These are phyloP conservation scores for Physella acuta DNA, from an alignment of 1,140 invertebrate species.

Conservation along the genomic window DNA sequence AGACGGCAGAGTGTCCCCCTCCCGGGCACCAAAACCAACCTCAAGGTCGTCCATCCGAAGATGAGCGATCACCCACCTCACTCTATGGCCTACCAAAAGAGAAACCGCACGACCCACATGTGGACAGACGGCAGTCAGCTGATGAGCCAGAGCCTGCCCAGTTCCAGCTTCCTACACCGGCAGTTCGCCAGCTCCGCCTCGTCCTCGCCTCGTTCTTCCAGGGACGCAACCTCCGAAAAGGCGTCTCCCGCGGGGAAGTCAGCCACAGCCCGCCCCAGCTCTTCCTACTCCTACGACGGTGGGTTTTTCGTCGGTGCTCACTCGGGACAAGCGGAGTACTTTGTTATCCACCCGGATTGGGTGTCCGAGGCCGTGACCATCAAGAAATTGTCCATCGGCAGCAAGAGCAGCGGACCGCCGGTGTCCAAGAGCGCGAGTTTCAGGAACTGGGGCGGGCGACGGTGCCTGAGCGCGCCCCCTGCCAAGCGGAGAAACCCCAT, in stretches of 20 bases:
- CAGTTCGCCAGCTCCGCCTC: slow-evolving; percentile 15
- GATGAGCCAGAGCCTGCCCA: slow-evolving; percentile 27
- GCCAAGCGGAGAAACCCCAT: slow-evolving; percentile 11
- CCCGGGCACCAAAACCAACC: background rate
- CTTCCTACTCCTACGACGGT: slow-evolving; percentile 35
- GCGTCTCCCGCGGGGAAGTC: slow-evolving; percentile 10
- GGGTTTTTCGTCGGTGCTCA: slow-evolving; percentile 28
- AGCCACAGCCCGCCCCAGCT: slow-evolving; percentile 11
- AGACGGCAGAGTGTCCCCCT: background rate
- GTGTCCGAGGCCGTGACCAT: slow-evolving; percentile 47
- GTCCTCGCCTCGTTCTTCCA: slow-evolving; percentile 24
- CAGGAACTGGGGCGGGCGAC: background rate
- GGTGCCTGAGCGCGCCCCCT: slow-evolving; percentile 19
- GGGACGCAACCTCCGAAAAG: slow-evolving; percentile 30
- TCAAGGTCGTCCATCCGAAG: background rate
- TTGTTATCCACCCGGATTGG: slow-evolving; percentile 53
- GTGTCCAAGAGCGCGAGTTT: slow-evolving; percentile 4
- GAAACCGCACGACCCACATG: slow-evolving; percentile 28
- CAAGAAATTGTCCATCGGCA: slow-evolving; percentile 24
- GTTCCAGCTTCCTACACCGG: slow-evolving; percentile 18
- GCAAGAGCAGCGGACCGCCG: background rate
- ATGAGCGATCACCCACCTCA: background rate
- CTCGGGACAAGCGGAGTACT: slow-evolving; percentile 35
- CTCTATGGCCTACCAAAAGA: slow-evolving; percentile 20
- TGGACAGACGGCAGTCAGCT: slow-evolving; percentile 19